Base-by-base conservation (phyloP, 2,888 invertebrate genomes). In the Macaria liturata region DNA sequence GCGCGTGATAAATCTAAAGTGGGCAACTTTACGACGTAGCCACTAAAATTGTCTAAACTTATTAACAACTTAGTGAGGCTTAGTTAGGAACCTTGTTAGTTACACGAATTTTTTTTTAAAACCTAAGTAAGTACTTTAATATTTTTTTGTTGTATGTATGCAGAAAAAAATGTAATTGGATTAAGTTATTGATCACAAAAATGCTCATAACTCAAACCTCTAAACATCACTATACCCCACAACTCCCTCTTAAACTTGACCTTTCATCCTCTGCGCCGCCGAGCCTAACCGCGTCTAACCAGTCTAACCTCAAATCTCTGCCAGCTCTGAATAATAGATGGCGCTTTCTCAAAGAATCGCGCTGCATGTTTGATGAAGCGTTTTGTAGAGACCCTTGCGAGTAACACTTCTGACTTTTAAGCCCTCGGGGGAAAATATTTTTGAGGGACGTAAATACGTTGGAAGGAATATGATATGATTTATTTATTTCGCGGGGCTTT, bases 21-120 rank as follows among this genome's bases (percentile, higher is more conserved):
- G 52, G 46, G 53, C 58, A 64, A 67, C 66, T 65, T 67, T 50
- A 67, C 65, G 65, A 65, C 63, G 58, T 58, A 54, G 52, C 61
- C 64, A 61, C 66, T 65, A 60, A 65, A 63, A 65, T 54, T 67
- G 63, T 62, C 20, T 20, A 1, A 37, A 37, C 64, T 48, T 20
- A 20, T 20, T 20, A 20, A 20, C 56, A 67, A 67, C 61, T 67
- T 65, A 62, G 61, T 65, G 64, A 67, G 55, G 52, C 46, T 34
- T 39, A 32, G 37, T 34, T 39, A 32, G 37, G 37, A 32, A 44
- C 44, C 30, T 49, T 56, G 9, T 7, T 7, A 42, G 52, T 46
- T 49, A 54, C 34, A 37, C 7, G 34, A 6, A 37, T 7, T 37
- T 37, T 7, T 6, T 37, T 37, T 37, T 37, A 20, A 20, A 20